Percentiles rank a stretch among this genome's conserved stretches.
These are phyloP conservation scores for Lichenostomus cassidix DNA, from an alignment of 2,113 vertebrate genomes.

Conservation along the genomic window DNA sequence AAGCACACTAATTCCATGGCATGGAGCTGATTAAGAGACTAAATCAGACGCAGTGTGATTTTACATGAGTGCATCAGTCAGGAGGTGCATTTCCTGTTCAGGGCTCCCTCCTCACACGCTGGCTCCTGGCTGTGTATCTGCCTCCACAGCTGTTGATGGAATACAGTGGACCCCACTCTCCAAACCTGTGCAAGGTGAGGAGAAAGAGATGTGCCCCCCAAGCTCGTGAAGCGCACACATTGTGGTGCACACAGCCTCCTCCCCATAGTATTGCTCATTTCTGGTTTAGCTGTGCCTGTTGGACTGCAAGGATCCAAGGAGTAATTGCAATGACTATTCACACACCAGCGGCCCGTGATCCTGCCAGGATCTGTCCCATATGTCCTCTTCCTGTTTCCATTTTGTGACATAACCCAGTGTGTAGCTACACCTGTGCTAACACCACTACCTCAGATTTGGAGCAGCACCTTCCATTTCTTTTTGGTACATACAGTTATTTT, in stretches of 20 bases:
- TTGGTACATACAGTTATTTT: background rate
- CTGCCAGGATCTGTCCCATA: rapidly evolving
- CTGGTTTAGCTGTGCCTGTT: background rate
- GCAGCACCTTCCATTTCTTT: background rate
- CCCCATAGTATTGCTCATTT: background rate
- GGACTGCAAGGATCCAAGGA: background rate
- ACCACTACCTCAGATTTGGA: background rate
- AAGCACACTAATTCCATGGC: background rate
- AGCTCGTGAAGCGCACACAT: rapidly evolving
- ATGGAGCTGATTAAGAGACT: background rate
- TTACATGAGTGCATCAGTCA: background rate
- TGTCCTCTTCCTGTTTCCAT: background rate
- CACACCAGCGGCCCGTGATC: rapidly evolving
- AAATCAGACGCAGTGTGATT: background rate
- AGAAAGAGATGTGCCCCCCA: rapidly evolving
- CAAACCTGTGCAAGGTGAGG: background rate
- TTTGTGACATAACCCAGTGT: background rate
- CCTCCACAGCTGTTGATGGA: rapidly evolving
- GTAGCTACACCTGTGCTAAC: background rate
- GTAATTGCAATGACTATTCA: too few relatives aligned
- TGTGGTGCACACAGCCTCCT: background rate
- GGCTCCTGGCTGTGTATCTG: background rate
- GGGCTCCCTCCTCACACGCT: background rate
- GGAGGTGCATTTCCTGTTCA: background rate
- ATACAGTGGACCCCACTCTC: background rate